These are phyloP conservation scores for Heliconius himera DNA, from an alignment of 1,140 invertebrate genomes.

Conservation along the genomic window DNA sequence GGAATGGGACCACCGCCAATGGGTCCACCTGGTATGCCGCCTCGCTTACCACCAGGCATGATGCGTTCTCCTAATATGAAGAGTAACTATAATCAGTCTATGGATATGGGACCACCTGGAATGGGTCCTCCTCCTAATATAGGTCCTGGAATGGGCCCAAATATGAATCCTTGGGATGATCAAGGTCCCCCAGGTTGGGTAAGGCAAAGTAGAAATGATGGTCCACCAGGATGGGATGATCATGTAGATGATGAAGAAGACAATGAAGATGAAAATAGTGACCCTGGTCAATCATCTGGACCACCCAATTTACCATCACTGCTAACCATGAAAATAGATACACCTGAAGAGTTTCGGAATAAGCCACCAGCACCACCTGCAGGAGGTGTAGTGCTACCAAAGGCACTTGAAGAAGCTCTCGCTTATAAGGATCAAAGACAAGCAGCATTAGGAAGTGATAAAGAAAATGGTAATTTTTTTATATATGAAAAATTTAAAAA, in stretches of 20 bases:
- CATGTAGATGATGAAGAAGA: constrained; percentile 61
- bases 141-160: constrained; percentile 61
- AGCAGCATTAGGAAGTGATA: constrained; percentile 86
- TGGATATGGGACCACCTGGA: constrained; percentile 63
- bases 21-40: constrained; percentile 59
- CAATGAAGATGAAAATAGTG: constrained; percentile 51
- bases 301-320: constrained; percentile 74
- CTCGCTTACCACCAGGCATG: constrained; percentile 55
- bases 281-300: constrained; percentile 42
- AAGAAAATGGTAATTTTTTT: constrained; percentile 41
- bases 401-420: constrained; percentile 93
- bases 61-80: constrained; percentile 58
- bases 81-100: constrained; percentile 48
- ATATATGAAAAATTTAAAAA: too few relatives aligned
- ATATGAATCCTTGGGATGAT: constrained; percentile 55
- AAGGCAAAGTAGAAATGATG: constrained; percentile 56
- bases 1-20: constrained; percentile 54
- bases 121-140: constrained; percentile 62
- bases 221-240: constrained; percentile 70
- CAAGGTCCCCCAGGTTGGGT: constrained; percentile 59
- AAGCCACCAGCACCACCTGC: constrained; percentile 50
- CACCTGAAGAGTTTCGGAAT: constrained; percentile 80
- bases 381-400: constrained; percentile 87
- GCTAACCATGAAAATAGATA: constrained; percentile 83
- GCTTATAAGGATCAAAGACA: constrained; percentile 93